These are phyloP conservation scores for Brenthis daphne DNA, from an alignment of 2,888 invertebrate genomes.

Conservation along the genomic window DNA sequence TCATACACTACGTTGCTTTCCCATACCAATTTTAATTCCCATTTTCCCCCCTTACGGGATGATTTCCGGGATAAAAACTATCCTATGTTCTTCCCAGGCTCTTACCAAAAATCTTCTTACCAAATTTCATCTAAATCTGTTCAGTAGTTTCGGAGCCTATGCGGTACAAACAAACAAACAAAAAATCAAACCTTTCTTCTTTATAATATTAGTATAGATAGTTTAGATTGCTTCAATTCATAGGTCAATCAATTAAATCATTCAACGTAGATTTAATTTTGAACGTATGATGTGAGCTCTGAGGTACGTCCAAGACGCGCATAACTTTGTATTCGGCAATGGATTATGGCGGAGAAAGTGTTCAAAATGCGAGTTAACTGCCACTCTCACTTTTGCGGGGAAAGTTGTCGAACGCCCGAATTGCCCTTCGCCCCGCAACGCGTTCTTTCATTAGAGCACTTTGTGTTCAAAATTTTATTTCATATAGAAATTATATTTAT, in stretches of 20 bases:
- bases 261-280: not conserved
- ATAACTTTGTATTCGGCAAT: slow-evolving; percentile 34
- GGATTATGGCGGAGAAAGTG: slow-evolving; percentile 40
- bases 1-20: too few relatives aligned
- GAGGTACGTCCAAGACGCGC: slow-evolving; percentile 21
- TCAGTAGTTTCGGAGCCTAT: too few relatives aligned
- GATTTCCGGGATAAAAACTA: too few relatives aligned
- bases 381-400: slow-evolving; percentile 51
- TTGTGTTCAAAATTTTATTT: not conserved
- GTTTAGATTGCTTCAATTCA: too few relatives aligned
- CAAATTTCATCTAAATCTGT: too few relatives aligned
- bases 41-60: too few relatives aligned
- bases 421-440: slow-evolving; percentile 38
- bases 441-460: slow-evolving; percentile 1
- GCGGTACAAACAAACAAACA: too few relatives aligned
- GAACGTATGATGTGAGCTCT: slow-evolving; percentile 9
- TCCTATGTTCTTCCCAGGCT: too few relatives aligned
- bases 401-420: slow-evolving; percentile 41
- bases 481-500: not conserved
- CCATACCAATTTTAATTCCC: too few relatives aligned
- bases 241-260: not conserved
- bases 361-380: slow-evolving; percentile 35
- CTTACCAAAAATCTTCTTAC: too few relatives aligned
- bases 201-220: too few relatives aligned
- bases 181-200: too few relatives aligned